phyloP scores from a whole-genome alignment of 1,140 invertebrate genomes.

The Phortica variegata region DNA sequence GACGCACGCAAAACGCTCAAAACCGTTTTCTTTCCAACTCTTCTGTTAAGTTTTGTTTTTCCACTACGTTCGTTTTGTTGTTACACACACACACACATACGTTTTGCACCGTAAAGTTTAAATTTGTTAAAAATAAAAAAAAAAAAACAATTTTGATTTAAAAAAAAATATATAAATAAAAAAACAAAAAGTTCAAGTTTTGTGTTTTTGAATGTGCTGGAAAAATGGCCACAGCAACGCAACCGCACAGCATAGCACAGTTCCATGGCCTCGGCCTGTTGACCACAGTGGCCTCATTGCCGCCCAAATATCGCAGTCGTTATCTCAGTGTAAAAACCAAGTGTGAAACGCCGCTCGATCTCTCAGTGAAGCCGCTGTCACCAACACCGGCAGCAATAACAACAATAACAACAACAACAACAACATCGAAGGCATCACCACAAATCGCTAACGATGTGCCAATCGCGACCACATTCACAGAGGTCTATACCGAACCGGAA shows the following conservation, averaged over 20 bases:
- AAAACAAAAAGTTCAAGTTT: not conserved
- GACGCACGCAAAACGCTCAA: conserved; percentile 15
- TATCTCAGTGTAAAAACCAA: conserved; percentile 52
- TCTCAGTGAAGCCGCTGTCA: conserved; percentile 61
- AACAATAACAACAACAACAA: not conserved
- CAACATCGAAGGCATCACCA: conserved; percentile 19
- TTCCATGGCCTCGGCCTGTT: conserved; percentile 47
- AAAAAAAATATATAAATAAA: not conserved
- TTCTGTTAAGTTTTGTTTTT: conserved; percentile 14
- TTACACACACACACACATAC: no score
- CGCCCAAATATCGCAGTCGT: conserved; percentile 54
- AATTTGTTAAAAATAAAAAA: no score
- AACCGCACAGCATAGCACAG: conserved; percentile 43
- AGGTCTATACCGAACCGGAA: conserved; percentile 34
- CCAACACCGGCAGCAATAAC: conserved; percentile 25
- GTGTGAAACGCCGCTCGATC: conserved; percentile 59
- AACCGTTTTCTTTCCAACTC: conserved; percentile 1
- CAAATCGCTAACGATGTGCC: conserved; percentile 20
- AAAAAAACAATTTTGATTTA: conserved; percentile 17
- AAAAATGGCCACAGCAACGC: conserved; percentile 17
- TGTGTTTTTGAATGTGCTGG: no score
- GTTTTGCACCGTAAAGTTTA: no score
- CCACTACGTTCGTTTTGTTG: conserved; percentile 4
- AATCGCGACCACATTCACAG: conserved; percentile 37
- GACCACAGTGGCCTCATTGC: conserved; percentile 54